These are phyloP conservation scores for Sparus aurata DNA, from an alignment of 2,797 vertebrate species.

Conservation along the genomic window DNA sequence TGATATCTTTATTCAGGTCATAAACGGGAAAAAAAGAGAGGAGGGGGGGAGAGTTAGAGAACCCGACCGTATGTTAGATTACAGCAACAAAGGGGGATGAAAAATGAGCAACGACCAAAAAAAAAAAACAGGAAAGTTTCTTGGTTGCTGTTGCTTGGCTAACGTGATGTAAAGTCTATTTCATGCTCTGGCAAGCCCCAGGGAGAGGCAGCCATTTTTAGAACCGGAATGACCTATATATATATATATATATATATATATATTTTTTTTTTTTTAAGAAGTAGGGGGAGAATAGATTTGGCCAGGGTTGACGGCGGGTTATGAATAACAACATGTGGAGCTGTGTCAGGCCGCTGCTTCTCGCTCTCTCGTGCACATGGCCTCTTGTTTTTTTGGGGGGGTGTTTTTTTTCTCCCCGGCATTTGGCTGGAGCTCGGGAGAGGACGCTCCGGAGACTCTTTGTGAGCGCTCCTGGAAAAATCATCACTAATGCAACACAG, in stretches of 20 bases:
- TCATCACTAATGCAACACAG: conserved; percentile 82
- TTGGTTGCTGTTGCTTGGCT: conserved; percentile 69
- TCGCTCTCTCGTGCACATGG: conserved; percentile 38
- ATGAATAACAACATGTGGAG: conserved; percentile 64
- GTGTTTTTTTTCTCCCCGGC: conserved; percentile 51
- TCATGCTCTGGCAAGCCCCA: conserved; percentile 81
- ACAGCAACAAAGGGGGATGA: conserved; percentile 71
- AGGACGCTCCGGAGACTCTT: conserved; percentile 64
- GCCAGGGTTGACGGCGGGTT: conserved; percentile 60
- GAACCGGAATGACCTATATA: conserved; percentile 78
- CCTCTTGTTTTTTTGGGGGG: conserved; percentile 63
- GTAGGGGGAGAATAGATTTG: conserved; percentile 56
- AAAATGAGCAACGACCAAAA: conserved; percentile 69
- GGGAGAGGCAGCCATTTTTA: conserved; percentile 80
- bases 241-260: too few species aligned
- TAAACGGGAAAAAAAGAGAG: conserved; percentile 49
- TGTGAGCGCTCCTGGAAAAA: conserved; percentile 75
- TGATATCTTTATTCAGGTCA: conserved; percentile 85
- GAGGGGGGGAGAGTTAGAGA: conserved; percentile 41
- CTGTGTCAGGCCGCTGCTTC: conserved; percentile 21
- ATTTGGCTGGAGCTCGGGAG: conserved; percentile 58
- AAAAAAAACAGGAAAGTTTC: conserved; percentile 59
- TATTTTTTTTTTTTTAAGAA: conserved; percentile 59
- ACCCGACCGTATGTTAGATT: conserved; percentile 73
- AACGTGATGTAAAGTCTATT: conserved; percentile 87